Evolutionary conservation across 2,888 invertebrate genomes (phyloP), one percentile per base, ranked within the genome.

Genomic region (Parnassius orleans): DNA sequence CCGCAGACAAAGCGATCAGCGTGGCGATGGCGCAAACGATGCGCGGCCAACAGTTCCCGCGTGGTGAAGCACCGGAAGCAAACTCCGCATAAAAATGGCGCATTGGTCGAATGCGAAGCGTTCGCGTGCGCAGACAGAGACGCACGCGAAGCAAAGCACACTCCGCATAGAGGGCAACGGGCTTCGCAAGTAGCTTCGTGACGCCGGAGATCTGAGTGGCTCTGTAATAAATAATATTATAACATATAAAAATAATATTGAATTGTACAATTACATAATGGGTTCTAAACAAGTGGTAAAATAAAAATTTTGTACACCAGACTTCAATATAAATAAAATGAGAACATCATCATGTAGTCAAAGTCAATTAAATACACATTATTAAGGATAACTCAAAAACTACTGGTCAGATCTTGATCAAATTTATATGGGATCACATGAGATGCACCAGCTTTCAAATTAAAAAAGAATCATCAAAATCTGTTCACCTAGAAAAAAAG

Each of bases 1-100:
- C 89, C 90, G 77, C 90, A 90, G 15, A 90, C 83, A 78, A 83
- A 88, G 69, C 84, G 84, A 54, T 77, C 73, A 54, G 82, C 83
- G 72, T 80, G 83, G 0, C 83, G 72, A 73, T 89, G 90, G 1
- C 76, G 70, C 69, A 86, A 77, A 74, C 70, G 64, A 74, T 89
- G 90, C 63, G 87, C 86, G 3, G 76, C 70, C 58, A 80, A 74
- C 70, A 74, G 73, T 64, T 72, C 80, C 14, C 74, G 66, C 51
- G 72, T 58, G 41, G 69, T 66, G 67, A 68, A 66, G 57, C 67
- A 59, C 33, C 43, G 67, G 79, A 80, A 84, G 75, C 87, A 86
- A 10, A 66, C 65, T 56, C 81, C 66, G 67, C 87, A 87, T 68
- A 83, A 72, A 65, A 71, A 75, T 60, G 76, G 76, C 60, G 71